Percentiles rank a stretch among this genome's conserved stretches.
Conservation (phyloP, 2,113 vertebrate genomes). For the Regulus satrapa region DNA sequence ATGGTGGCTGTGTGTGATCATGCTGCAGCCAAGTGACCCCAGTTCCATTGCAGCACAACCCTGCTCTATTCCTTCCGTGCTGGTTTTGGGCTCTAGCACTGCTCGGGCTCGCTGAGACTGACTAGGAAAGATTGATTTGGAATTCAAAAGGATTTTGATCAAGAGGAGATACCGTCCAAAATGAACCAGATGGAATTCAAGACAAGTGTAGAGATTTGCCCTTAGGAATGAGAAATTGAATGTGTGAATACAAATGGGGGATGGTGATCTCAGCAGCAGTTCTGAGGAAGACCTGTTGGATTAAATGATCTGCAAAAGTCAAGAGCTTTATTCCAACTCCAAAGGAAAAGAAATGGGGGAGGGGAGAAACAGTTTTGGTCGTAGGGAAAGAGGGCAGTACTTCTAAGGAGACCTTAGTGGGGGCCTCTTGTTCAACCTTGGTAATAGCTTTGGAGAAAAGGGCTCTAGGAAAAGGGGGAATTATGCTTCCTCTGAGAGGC, state of each 20-base stretch:
- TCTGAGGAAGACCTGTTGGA: neutral
- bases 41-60: neutral
- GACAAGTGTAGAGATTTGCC: neutral
- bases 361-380: neutral
- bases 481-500: neutral
- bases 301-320: neutral
- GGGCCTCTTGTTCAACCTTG: neutral
- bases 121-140: neutral
- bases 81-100: neutral
- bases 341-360: neutral
- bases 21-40: neutral
- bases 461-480: neutral
- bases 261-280: neutral
- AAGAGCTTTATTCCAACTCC: neutral
- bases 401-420: neutral
- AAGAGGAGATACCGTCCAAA: neutral
- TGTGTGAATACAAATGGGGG: neutral
- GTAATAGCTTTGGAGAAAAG: neutral
- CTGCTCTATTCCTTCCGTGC: neutral
- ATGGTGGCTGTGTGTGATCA: neutral
- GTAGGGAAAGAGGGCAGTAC: neutral
- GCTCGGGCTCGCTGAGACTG: neutral
- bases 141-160: conserved; percentile 20
- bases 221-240: neutral
- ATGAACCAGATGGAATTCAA: neutral